Base-by-base conservation (phyloP, 2,113 vertebrate species). In the Serranochromis macrocephalus region DNA sequence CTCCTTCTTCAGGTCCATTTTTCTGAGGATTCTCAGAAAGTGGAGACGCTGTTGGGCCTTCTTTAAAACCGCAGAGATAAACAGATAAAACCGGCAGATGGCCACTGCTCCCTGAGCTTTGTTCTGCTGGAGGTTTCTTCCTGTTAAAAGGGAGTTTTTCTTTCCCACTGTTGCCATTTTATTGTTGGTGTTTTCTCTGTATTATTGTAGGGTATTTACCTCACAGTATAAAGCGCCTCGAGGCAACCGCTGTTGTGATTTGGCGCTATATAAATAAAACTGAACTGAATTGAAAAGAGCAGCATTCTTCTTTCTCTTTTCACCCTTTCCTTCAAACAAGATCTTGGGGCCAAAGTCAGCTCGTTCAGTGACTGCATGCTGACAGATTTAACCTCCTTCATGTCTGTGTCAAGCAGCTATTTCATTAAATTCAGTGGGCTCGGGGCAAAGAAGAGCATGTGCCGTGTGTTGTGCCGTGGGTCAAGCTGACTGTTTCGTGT, bases 321-420 rank as follows among this genome's bases (percentile, higher is more conserved):
- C 86, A 68, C 89, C 75, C 81, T 81, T 58, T 54, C 61, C 80
- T 63, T 38, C 75, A 83, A 16, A 86, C 9, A 53, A 4, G 47
- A 71, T 17, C 7, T 26, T 3, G 21, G 42, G 68, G 71, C 79
- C 87, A 86, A 63, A 87, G 49, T 82, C 84, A 58, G 85, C 75
- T 78, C 29, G 17, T 66, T 81, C 40, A 9, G 33, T 47, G 88
- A 68, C 84, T 71, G 51, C 88, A 82, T 29, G 89, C 90, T 83
- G 90, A 93, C 86, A 84, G 89, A 91, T 78, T 84, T 73, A 93
- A 82, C 82, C 85, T 53, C 78, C 73, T 71, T 90, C 91, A 86
- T 80, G 53, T 93, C 84, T 84, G 81, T 81, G 89, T 89, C 91
- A 87, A 84, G 86, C 81, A 93, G 91, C 80, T 88, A 90, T 94